These are phyloP conservation scores for Tethea ocularis DNA, from an alignment of 2,888 invertebrate genomes.

Conservation along the genomic window DNA sequence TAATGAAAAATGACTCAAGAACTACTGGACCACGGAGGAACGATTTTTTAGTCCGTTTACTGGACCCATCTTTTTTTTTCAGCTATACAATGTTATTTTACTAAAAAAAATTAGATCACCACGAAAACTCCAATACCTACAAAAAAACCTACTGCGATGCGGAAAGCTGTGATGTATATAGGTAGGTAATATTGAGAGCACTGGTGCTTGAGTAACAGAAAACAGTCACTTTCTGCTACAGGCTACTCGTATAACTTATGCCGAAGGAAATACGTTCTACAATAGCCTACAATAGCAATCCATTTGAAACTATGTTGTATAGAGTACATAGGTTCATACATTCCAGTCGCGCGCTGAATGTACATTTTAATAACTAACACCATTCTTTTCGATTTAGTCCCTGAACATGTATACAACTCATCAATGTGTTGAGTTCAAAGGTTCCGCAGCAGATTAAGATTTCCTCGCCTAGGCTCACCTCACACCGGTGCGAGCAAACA, in stretches of 20 bases:
- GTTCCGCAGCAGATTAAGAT: slow-evolving; percentile 65
- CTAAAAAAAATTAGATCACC: no score
- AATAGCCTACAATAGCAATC: background rate
- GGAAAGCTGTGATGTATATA: no score
- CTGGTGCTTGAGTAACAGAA: background rate
- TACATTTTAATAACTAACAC: slow-evolving; percentile 19
- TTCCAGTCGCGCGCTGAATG: slow-evolving; percentile 1
- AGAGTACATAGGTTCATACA: background rate
- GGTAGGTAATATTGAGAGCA: background rate
- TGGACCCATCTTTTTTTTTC: no score
- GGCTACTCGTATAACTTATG: background rate
- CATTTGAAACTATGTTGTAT: background rate
- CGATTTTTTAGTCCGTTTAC: no score
- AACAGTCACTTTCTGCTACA: background rate
- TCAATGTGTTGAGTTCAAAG: slow-evolving; percentile 50
- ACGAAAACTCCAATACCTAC: no score
- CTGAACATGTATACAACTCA: slow-evolving; percentile 35
- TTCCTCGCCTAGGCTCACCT: slow-evolving; percentile 65
- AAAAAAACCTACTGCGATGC: no score
- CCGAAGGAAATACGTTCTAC: background rate
- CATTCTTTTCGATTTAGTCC: slow-evolving; percentile 32
- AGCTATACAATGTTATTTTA: no score
- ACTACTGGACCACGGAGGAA: no score
- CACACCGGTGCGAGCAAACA: slow-evolving; percentile 63
- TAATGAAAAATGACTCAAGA: no score